Percentiles rank a stretch among this genome's conserved stretches.
Conservation (phyloP, 2,113 vertebrate genomes). For the Malaclemys terrapin region DNA sequence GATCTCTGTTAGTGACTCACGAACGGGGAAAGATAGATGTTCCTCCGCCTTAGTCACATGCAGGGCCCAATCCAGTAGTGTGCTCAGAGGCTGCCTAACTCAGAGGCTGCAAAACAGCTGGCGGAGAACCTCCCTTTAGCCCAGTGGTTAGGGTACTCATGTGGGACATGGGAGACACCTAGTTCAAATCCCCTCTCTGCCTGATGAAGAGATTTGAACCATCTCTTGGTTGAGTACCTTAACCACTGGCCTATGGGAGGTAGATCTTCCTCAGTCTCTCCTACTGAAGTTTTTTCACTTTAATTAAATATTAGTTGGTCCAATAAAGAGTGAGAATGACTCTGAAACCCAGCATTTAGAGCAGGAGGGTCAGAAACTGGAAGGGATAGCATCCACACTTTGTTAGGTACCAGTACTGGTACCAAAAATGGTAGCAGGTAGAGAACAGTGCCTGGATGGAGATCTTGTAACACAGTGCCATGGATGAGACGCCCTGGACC, state of each 20-base stretch:
- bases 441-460: background rate
- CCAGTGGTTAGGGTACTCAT: background rate
- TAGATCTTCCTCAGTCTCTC: too few species aligned
- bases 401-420: background rate
- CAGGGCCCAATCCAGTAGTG: background rate
- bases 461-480: background rate
- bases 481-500: background rate
- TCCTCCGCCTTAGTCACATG: background rate
- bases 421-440: background rate
- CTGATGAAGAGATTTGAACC: too few species aligned
- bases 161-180: background rate
- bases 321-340: background rate
- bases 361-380: background rate
- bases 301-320: background rate
- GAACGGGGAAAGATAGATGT: background rate
- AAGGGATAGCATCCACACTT: background rate
- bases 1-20: background rate
- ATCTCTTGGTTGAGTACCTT: too few species aligned
- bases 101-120: background rate
- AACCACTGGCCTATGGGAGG: too few species aligned
- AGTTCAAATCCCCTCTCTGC: background rate
- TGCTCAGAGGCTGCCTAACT: background rate
- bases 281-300: background rate
- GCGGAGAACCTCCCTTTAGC: background rate
- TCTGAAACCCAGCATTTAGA: background rate